Conservation (phyloP, 2,888 invertebrate species). For the Yponomeuta plumbellus region DNA sequence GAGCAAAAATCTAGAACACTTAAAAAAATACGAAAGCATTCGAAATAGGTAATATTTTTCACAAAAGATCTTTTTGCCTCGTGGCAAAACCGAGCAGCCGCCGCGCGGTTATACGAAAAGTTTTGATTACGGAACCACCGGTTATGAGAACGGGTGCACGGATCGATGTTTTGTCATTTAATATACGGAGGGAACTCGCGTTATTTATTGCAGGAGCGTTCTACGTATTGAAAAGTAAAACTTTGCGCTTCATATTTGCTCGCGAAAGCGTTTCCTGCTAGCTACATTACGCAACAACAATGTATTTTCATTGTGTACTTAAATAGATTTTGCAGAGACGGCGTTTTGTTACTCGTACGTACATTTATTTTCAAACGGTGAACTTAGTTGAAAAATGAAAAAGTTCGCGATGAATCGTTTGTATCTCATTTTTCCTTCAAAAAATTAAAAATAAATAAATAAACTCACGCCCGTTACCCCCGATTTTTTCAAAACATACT, state of each 20-base stretch:
- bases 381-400: not conserved
- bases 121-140: constrained; percentile 13
- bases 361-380: not conserved
- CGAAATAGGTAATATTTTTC: not conserved
- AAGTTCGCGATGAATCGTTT: not conserved
- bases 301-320: not conserved
- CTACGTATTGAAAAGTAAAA: not conserved
- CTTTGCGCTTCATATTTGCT: constrained; percentile 4
- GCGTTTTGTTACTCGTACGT: not conserved
- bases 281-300: not conserved
- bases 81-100: not conserved
- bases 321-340: not conserved
- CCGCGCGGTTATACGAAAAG: constrained; percentile 10
- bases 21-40: too few relatives aligned
- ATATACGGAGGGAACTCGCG: not conserved
- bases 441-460: too few relatives aligned
- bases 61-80: not conserved
- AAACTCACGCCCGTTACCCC: too few relatives aligned
- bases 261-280: not conserved
- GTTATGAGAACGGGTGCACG: not conserved
- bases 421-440: too few relatives aligned
- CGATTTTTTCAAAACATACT: too few relatives aligned
- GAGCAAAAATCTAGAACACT: too few relatives aligned
- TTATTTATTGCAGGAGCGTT: constrained; percentile 3
- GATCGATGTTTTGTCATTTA: constrained; percentile 15